phyloP scores from a whole-genome alignment of 2,113 vertebrate genomes.

The Scatophagus argus region DNA sequence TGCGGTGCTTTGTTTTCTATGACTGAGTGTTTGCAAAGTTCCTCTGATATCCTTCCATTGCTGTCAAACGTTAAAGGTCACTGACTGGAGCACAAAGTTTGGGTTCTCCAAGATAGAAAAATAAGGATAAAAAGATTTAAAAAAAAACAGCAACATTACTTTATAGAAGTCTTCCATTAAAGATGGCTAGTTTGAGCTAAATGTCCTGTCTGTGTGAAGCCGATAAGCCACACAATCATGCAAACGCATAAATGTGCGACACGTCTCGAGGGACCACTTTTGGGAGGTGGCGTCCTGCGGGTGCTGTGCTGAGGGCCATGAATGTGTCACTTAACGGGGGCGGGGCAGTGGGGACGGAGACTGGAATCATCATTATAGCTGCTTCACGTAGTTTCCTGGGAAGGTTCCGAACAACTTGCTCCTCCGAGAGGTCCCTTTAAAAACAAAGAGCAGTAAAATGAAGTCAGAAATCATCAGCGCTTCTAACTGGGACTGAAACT shows the following conservation, averaged over 20 bases:
- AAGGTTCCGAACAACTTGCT: conserved; percentile 99
- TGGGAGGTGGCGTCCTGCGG: conserved; percentile 71
- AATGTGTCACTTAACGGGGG: conserved; percentile 55
- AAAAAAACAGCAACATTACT: conserved; percentile 59
- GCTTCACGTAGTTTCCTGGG: conserved; percentile 99
- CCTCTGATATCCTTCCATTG: conserved; percentile 32
- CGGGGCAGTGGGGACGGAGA: conserved; percentile 25
- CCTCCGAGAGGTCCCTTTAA: conserved; percentile 95
- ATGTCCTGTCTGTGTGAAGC: conserved; percentile 73
- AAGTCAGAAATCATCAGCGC: background rate
- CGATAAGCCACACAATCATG: conserved; percentile 50
- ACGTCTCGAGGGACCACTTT: conserved; percentile 43
- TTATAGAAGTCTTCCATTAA: conserved; percentile 69
- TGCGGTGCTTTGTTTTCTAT: conserved; percentile 10
- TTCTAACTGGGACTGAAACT: background rate
- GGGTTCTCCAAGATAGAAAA: conserved; percentile 69
- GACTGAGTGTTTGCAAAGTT: conserved; percentile 32
- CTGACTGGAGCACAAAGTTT: conserved; percentile 63
- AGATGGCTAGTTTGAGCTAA: conserved; percentile 84
- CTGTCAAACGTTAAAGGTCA: conserved; percentile 53
- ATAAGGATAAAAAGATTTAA: conserved; percentile 72
- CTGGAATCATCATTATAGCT: conserved; percentile 89
- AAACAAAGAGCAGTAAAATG: conserved; percentile 54
- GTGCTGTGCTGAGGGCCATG: conserved; percentile 83
- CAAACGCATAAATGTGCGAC: conserved; percentile 59